Percentiles rank a stretch among this genome's conserved stretches.
Conservation (phyloP, 2,113 vertebrate genomes). For the Cyanoramphus novaezelandiae region DNA sequence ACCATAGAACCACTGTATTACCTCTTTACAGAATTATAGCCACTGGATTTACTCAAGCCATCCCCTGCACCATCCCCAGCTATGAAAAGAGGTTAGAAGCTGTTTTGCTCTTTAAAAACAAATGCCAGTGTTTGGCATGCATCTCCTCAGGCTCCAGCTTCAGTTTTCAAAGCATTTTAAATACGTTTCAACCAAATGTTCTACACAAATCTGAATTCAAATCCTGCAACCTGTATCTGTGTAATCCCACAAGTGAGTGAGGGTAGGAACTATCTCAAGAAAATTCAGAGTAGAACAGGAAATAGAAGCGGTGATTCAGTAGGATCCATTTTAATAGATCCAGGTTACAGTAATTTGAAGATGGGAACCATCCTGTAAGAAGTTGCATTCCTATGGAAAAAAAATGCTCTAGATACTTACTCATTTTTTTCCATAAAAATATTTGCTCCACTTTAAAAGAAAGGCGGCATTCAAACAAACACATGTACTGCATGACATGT, state of each 20-base stretch:
- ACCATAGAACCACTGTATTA: fast-evolving
- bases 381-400: not conserved
- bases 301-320: not conserved
- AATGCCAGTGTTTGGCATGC: not conserved
- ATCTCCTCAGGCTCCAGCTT: not conserved
- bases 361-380: not conserved
- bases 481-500: not conserved
- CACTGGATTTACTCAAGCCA: not conserved
- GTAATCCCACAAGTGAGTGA: not conserved
- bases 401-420: fast-evolving
- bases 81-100: not conserved
- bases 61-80: not conserved
- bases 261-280: not conserved
- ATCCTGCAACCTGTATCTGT: not conserved
- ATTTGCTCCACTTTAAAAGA: not conserved
- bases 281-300: not conserved
- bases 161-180: not conserved
- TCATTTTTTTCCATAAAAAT: not conserved
- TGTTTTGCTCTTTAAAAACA: not conserved
- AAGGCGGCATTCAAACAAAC: not conserved
- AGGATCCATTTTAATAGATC: not conserved
- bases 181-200: not conserved
- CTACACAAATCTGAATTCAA: not conserved
- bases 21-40: not conserved
- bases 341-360: not conserved